Conservation (phyloP, 1,140 invertebrate genomes). For the Ceratosolen solmsi region DNA sequence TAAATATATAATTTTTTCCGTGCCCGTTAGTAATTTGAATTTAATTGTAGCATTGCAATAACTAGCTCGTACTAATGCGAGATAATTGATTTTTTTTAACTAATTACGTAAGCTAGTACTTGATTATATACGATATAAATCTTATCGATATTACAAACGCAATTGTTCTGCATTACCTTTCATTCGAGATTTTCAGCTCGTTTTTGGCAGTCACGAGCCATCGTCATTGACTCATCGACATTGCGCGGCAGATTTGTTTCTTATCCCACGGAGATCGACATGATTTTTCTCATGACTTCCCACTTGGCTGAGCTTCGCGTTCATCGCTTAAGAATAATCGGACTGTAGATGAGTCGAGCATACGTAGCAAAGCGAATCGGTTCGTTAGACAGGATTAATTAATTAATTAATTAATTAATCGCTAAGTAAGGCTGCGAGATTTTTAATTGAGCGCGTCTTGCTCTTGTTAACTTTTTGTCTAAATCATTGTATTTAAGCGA, state of each 20-base stretch:
- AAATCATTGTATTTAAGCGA: constrained; percentile 47
- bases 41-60: not conserved
- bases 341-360: not conserved
- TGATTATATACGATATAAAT: too few species aligned
- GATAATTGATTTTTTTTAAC: too few species aligned
- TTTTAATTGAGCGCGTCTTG: constrained; percentile 33
- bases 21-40: not conserved
- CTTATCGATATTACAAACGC: too few species aligned
- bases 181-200: too few species aligned
- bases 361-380: not conserved
- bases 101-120: too few species aligned
- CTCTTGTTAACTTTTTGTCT: constrained; percentile 35
- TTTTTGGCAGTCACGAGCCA: too few species aligned
- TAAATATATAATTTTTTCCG: not conserved
- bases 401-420: constrained; percentile 51
- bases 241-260: not conserved
- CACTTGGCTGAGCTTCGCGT: constrained; percentile 1
- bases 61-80: too few species aligned
- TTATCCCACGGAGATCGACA: not conserved
- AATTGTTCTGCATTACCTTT: too few species aligned
- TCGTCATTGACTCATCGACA: not conserved
- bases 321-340: not conserved
- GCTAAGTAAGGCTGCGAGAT: not conserved
- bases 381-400: constrained; percentile 50
- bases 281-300: constrained; percentile 16